Conservation (phyloP, 1,140 invertebrate species). For the Bombus consobrinus region DNA sequence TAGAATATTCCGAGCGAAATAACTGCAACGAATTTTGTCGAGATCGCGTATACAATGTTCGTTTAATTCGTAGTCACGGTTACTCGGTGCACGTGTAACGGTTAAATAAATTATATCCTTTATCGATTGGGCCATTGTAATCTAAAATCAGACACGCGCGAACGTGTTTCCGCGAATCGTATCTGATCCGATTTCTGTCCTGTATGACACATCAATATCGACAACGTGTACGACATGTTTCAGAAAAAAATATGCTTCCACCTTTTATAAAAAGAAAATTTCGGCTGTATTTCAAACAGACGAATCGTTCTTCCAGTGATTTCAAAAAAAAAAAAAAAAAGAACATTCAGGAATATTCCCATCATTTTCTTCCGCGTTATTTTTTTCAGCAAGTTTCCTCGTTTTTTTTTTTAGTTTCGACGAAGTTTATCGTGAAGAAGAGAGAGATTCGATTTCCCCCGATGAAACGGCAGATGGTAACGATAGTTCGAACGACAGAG, state of each 20-base stretch:
- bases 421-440: background rate
- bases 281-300: background rate
- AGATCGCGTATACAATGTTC: background rate
- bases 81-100: constrained; percentile 20
- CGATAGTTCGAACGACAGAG: constrained; percentile 44
- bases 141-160: constrained; percentile 43
- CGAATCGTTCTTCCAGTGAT: background rate
- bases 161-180: constrained; percentile 30
- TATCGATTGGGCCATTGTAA: constrained; percentile 40
- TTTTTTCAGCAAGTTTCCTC: background rate
- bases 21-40: background rate
- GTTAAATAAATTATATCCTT: constrained; percentile 38
- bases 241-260: background rate
- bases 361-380: background rate
- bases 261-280: background rate
- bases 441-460: constrained; percentile 16
- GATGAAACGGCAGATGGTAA: background rate
- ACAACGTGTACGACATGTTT: background rate
- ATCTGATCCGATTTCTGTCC: constrained; percentile 29
- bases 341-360: background rate
- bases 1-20: background rate
- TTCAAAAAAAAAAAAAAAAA: background rate
- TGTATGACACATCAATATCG: background rate
- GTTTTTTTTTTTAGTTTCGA: background rate
- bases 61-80: background rate